Percentiles rank a stretch among this genome's conserved stretches.
Evolutionary conservation across 2,888 invertebrate genomes (phyloP).

Genomic region (Phortica okadai): DNA sequence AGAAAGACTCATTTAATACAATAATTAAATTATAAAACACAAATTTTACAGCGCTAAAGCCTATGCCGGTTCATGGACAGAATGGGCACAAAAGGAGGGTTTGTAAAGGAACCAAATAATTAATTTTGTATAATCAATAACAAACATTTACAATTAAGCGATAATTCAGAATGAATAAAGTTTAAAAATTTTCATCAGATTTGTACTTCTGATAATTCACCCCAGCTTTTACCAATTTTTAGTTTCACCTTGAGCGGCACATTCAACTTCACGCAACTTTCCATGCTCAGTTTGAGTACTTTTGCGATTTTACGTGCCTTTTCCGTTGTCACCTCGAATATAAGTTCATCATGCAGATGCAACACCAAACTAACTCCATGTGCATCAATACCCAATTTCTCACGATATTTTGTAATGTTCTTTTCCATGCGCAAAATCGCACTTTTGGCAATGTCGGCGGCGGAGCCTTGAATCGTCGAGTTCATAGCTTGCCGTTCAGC

Average conservation of each 20-base stretch:
- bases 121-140: slow-evolving; percentile 34
- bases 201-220: slow-evolving; percentile 74
- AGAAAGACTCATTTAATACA: slow-evolving; percentile 14
- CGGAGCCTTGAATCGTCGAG: slow-evolving; percentile 96
- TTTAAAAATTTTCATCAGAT: slow-evolving; percentile 49
- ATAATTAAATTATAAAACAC: slow-evolving; percentile 4
- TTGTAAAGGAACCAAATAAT: slow-evolving; percentile 46
- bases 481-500: slow-evolving; percentile 98
- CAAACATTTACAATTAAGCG: slow-evolving; percentile 34
- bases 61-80: slow-evolving; percentile 76
- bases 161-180: slow-evolving; percentile 24
- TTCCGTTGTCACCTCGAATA: slow-evolving; percentile 88
- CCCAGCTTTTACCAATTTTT: slow-evolving; percentile 90
- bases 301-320: slow-evolving; percentile 79
- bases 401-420: slow-evolving; percentile 76
- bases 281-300: slow-evolving; percentile 88
- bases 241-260: slow-evolving; percentile 94
- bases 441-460: slow-evolving; percentile 95
- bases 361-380: slow-evolving; percentile 84
- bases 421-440: slow-evolving; percentile 90
- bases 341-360: slow-evolving; percentile 96
- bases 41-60: slow-evolving; percentile 67
- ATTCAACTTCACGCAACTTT: slow-evolving; percentile 82
- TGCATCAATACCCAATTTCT: slow-evolving; percentile 62
- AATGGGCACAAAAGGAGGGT: slow-evolving; percentile 73